A percentile compares a stretch with the other conserved stretches of the same genome.
Evolutionary conservation across 2,113 vertebrate species (phyloP).

Genomic region (Nerophis ophidion): DNA sequence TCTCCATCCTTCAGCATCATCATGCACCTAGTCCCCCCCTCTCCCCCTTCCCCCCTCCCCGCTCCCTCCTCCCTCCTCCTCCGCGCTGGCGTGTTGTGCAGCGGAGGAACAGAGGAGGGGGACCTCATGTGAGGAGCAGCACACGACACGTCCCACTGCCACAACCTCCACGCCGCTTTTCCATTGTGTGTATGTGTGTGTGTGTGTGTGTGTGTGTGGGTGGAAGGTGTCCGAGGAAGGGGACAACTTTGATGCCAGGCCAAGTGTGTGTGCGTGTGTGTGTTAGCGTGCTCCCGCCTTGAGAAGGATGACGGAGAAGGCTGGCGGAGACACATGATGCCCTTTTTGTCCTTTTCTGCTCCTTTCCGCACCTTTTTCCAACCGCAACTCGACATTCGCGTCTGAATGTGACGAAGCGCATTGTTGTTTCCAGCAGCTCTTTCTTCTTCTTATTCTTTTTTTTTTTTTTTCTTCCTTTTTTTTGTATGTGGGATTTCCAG

Average conservation of each 20-base stretch:
- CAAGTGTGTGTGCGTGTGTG: not conserved
- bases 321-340: constrained; percentile 8
- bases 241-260: constrained; percentile 6
- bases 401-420: constrained; percentile 58
- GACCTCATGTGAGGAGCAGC: constrained; percentile 47
- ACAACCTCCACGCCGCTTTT: constrained; percentile 23
- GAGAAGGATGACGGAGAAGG: constrained; percentile 6
- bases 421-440: constrained; percentile 61
- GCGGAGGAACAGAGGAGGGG: constrained; percentile 59
- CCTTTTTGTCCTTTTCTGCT: constrained; percentile 4
- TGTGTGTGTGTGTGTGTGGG: too few species aligned
- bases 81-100: constrained; percentile 60
- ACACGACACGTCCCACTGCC: constrained; percentile 61
- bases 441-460: constrained; percentile 3
- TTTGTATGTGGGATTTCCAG: constrained; percentile 64
- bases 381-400: constrained; percentile 5
- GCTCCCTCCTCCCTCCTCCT: constrained; percentile 34
- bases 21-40: constrained; percentile 51
- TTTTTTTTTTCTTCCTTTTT: not conserved
- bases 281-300: not conserved
- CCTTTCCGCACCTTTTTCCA: not conserved
- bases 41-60: constrained; percentile 39
- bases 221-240: not conserved
- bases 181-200: not conserved
- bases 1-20: constrained; percentile 76